phyloP scores from a whole-genome alignment of 1,140 invertebrate genomes.

The Listronotus bonariensis region DNA sequence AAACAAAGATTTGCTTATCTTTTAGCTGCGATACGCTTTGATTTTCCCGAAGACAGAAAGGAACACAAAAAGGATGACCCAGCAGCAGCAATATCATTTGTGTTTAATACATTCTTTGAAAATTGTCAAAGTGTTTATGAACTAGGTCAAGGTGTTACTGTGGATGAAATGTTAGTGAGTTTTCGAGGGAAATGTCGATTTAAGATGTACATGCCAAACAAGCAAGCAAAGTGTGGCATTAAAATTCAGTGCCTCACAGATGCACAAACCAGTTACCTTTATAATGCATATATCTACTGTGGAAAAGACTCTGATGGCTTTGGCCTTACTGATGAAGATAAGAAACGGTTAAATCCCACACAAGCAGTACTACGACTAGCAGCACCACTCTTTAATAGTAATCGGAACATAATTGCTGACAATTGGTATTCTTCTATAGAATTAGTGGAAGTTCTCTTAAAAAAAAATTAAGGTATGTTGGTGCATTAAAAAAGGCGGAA shows the following conservation, averaged over 20 bases:
- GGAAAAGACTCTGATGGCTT: conserved; percentile 19
- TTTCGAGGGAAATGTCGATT: conserved; percentile 22
- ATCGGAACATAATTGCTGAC: conserved; percentile 53
- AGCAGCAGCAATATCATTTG: conserved; percentile 9
- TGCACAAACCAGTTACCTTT: conserved; percentile 49
- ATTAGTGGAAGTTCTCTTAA: conserved; percentile 46
- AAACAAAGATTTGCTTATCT: conserved; percentile 4
- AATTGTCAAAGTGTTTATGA: conserved; percentile 16
- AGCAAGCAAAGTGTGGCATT: conserved; percentile 12
- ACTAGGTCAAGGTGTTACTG: neutral
- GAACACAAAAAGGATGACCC: neutral
- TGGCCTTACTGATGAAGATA: conserved; percentile 7
- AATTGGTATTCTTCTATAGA: conserved; percentile 55
- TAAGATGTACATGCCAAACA: conserved; percentile 12
- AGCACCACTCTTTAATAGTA: conserved; percentile 40
- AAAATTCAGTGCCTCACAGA: conserved; percentile 20
- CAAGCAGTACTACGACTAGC: conserved; percentile 23
- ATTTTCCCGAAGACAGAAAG: conserved; percentile 11
- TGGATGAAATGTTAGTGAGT: conserved; percentile 20
- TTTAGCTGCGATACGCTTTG: conserved; percentile 9
- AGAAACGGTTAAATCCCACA: conserved; percentile 2
- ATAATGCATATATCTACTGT: conserved; percentile 46
- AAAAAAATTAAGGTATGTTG: conserved; percentile 43
- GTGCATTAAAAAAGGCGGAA: conserved; percentile 37
- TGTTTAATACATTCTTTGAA: conserved; percentile 7